These are phyloP conservation scores for Parapristionchus giblindavisi DNA, from an alignment of 2,888 invertebrate genomes.

Conservation along the genomic window DNA sequence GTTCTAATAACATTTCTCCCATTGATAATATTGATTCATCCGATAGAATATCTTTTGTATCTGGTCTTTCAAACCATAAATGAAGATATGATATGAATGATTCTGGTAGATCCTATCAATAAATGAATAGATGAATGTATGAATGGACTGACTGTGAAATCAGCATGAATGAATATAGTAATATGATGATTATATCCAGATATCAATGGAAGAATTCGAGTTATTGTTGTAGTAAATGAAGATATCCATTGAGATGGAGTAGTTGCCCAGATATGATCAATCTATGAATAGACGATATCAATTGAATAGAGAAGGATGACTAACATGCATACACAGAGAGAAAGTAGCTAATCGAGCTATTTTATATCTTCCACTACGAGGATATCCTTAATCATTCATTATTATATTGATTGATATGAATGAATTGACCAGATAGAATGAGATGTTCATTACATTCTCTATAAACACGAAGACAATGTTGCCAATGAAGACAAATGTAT, in stretches of 20 bases:
- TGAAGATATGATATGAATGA: conserved; percentile 1
- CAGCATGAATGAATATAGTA: conserved; percentile 20
- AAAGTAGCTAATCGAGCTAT: conserved; percentile 48
- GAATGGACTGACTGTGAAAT: conserved; percentile 11
- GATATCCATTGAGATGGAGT: conserved; percentile 11
- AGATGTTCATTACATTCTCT: conserved; percentile 60
- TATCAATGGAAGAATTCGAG: conserved; percentile 22
- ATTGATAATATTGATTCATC: conserved; percentile 51
- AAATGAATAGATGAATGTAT: neutral
- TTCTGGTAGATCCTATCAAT: neutral
- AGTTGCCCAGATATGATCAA: conserved; percentile 22
- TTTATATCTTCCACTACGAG: conserved; percentile 48
- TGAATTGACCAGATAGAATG: conserved; percentile 42
- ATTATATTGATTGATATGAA: too few relatives aligned
- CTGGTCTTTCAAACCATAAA: neutral
- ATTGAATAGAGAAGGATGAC: neutral
- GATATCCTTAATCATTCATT: conserved; percentile 18
- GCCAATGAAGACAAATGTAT: conserved; percentile 49
- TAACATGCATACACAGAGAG: neutral
- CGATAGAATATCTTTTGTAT: conserved; percentile 15
- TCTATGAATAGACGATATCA: neutral
- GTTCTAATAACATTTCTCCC: conserved; percentile 60
- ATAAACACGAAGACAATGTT: conserved; percentile 54
- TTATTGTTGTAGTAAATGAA: neutral
- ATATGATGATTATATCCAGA: conserved; percentile 28